A percentile compares a stretch with the other conserved stretches of the same genome.
Evolutionary conservation across 2,113 vertebrate species (phyloP).

Genomic region (Leptobrachium ailaonicum): DNA sequence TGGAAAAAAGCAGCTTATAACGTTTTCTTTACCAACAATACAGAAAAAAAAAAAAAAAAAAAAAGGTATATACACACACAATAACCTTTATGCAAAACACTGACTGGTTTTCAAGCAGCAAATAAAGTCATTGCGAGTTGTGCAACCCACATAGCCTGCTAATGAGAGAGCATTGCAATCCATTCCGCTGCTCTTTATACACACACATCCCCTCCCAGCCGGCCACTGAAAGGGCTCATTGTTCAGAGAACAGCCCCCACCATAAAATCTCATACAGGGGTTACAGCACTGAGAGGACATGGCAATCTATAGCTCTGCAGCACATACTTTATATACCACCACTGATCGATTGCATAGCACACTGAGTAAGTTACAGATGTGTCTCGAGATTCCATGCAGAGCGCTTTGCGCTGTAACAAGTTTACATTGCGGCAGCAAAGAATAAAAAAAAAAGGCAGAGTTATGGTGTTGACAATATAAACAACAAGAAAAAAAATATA

Average conservation of each 20-base stretch:
- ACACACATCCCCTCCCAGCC: not conserved
- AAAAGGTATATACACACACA: too few species aligned
- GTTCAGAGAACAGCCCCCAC: not conserved
- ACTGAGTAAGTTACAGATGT: too few species aligned
- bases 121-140: slow-evolving; percentile 11
- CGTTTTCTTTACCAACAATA: slow-evolving; percentile 3
- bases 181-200: not conserved
- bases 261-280: not conserved
- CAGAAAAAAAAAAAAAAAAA: not conserved
- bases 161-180: not conserved
- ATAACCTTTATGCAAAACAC: not conserved
- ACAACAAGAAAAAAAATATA: too few species aligned
- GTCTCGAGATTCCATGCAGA: too few species aligned
- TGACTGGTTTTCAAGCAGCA: slow-evolving; percentile 9
- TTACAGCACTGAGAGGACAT: not conserved
- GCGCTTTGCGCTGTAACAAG: too few species aligned
- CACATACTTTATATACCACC: not conserved
- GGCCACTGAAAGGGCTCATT: not conserved
- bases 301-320: not conserved
- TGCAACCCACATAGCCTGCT: not conserved
- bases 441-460: too few species aligned
- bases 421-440: too few species aligned
- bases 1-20: not conserved
- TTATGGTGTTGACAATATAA: too few species aligned
- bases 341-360: too few species aligned